These are phyloP conservation scores for Pachliopta kotzebuea DNA, from an alignment of 2,888 invertebrate genomes.

Conservation along the genomic window DNA sequence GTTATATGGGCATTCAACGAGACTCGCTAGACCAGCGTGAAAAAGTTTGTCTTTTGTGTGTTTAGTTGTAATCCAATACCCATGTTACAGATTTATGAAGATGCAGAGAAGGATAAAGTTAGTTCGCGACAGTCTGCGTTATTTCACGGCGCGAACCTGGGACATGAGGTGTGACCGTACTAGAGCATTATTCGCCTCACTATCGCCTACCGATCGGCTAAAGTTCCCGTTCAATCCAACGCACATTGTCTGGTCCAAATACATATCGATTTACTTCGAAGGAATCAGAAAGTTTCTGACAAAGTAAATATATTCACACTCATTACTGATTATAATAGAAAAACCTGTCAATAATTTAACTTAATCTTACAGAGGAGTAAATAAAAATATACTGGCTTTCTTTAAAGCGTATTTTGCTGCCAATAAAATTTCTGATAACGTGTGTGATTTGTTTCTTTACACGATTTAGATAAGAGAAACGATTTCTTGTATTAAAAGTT, in stretches of 20 bases:
- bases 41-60: too few relatives aligned
- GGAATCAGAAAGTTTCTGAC: constrained; percentile 27
- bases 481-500: too few relatives aligned
- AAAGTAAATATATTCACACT: constrained; percentile 3
- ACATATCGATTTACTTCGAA: constrained; percentile 35
- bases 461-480: too few relatives aligned
- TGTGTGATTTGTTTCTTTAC: too few relatives aligned
- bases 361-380: too few relatives aligned
- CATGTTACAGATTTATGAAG: constrained; percentile 41
- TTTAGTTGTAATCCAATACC: too few relatives aligned
- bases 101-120: constrained; percentile 36
- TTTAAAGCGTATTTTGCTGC: neutral
- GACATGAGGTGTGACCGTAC: constrained; percentile 31
- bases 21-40: neutral
- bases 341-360: too few relatives aligned
- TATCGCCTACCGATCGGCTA: constrained; percentile 27
- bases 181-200: constrained; percentile 28
- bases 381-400: neutral
- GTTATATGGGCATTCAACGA: too few relatives aligned
- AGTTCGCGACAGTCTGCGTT: constrained; percentile 33
- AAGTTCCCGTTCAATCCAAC: constrained; percentile 37
- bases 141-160: constrained; percentile 36
- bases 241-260: constrained; percentile 35
- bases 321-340: too few relatives aligned
- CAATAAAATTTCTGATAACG: neutral